phyloP scores from a whole-genome alignment of 2,797 vertebrate species.

The Ceyx erithaca region DNA sequence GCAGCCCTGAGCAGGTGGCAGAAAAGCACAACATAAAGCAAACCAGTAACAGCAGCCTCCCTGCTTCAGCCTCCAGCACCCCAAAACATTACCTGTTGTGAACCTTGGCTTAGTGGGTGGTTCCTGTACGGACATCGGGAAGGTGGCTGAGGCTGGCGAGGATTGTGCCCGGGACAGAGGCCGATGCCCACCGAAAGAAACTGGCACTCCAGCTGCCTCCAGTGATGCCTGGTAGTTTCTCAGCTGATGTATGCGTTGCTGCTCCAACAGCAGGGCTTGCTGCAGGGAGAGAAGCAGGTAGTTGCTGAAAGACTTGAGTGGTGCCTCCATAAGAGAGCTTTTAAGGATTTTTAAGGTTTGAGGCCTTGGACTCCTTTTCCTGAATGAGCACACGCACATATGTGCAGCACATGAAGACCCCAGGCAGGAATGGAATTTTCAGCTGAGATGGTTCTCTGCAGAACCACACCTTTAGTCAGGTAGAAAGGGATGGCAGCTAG shows the following conservation, averaged over 20 bases:
- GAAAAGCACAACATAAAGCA: neutral
- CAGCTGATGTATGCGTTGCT: constrained; percentile 96
- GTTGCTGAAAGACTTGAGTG: neutral
- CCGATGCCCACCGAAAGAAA: constrained; percentile 90
- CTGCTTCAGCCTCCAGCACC: neutral
- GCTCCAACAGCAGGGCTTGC: constrained; percentile 95
- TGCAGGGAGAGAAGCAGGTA: constrained; percentile 50
- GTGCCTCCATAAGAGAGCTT: neutral
- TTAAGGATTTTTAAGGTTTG: neutral
- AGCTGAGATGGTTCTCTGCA: fast-evolving
- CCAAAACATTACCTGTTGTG: constrained; percentile 87
- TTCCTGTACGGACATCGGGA: constrained; percentile 91
- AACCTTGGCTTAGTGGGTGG: constrained; percentile 90
- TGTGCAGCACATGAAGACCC: neutral
- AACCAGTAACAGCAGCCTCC: neutral
- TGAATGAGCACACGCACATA: fast-evolving
- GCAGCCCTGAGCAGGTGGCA: fast-evolving
- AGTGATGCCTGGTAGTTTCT: constrained; percentile 96
- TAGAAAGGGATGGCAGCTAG: neutral
- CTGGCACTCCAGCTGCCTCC: constrained; percentile 91
- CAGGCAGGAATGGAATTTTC: neutral
- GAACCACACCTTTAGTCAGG: neutral
- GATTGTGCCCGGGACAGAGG: constrained; percentile 95
- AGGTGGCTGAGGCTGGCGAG: constrained; percentile 92
- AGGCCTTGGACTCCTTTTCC: neutral